Base-by-base conservation (phyloP, 1,140 invertebrate genomes). In the Cardiocondyla obscurior region DNA sequence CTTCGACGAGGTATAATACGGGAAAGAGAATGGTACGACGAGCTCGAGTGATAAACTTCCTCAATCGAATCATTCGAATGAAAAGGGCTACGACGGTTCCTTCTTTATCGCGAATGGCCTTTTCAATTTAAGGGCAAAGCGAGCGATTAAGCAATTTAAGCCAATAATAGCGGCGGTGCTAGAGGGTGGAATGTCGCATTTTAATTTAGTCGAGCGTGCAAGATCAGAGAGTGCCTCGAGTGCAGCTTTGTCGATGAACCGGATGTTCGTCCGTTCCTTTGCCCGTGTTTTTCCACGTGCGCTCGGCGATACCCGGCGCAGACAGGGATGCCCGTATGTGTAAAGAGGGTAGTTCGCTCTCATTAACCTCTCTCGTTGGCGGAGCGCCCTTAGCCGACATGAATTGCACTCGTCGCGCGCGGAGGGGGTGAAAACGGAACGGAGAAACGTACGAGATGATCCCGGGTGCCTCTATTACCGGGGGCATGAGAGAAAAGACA, bases 311-410 rank as follows among this genome's bases (percentile, higher is more conserved):
- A 2, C n/a, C n/a, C 70, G 25, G 10, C 62, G 39, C 5, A 36
- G 7, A 33, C 58, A 65, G 8, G 6, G 12, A 53, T 42, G 22
- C 22, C 16, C 25, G n/a, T 22, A n/a, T 36, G 16, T 19, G 14
- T 25, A 12, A 28, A 55, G 12, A 67, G 70, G 85, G 65, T 73
- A 53, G 79, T 44, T 53, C 39, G 44, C 69, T 79, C 85, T 88
- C 85, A 83, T 88, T 88, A 82, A 87, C 79, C 77, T 81, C 86
- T 83, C 72, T 87, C 46, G 79, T 64, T 25, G 60, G 55, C 49
- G 55, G 70, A 88, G 69, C 85, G 79, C 85, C 64, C 85, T 87
- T 85, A 85, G 70, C 77, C 72, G 53, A 62, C 62, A 81, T 82
- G 65, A 83, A 82, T 87, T 87, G 83, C 85, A 53, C 84, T 81